A percentile compares a stretch with the other conserved stretches of the same genome.
These are phyloP conservation scores for Homarus gammarus DNA, from an alignment of 2,888 invertebrate genomes.

Conservation along the genomic window DNA sequence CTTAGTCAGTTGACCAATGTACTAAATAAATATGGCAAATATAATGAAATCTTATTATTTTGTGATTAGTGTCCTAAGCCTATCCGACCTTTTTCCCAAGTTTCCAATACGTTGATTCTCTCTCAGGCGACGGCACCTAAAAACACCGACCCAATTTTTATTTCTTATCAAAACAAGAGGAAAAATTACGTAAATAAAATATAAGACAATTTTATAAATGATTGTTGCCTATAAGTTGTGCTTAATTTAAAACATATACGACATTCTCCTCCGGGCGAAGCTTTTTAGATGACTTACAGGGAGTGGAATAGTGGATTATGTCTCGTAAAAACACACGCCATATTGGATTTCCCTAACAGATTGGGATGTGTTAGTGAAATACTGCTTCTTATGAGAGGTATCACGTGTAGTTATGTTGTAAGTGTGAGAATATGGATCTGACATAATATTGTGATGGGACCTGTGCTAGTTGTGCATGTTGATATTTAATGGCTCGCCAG, in stretches of 20 bases:
- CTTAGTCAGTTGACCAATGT: neutral
- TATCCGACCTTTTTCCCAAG: slow-evolving; percentile 68
- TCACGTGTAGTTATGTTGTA: slow-evolving; percentile 15
- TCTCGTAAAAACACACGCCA: slow-evolving; percentile 67
- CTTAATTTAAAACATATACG: neutral
- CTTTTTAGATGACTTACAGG: slow-evolving; percentile 62
- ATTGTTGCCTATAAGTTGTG: no score
- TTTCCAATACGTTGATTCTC: slow-evolving; percentile 60
- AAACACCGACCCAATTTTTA: neutral
- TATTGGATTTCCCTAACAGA: slow-evolving; percentile 70
- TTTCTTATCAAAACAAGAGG: neutral
- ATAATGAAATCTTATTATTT: slow-evolving; percentile 3
- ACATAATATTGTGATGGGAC: neutral
- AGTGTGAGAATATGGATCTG: neutral
- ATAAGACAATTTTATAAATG: no score
- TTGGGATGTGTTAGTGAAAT: slow-evolving; percentile 53
- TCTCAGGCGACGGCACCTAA: slow-evolving; percentile 4
- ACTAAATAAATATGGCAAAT: neutral
- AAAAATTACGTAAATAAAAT: neutral
- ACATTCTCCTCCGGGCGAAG: neutral
- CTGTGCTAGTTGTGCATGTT: neutral
- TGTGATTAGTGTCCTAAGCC: slow-evolving; percentile 47
- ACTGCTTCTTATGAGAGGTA: slow-evolving; percentile 37
- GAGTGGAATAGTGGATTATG: slow-evolving; percentile 55
- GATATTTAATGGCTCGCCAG: neutral